Evolutionary conservation across 2,888 invertebrate species (phyloP).

Genomic region (Nycteola revayana): DNA sequence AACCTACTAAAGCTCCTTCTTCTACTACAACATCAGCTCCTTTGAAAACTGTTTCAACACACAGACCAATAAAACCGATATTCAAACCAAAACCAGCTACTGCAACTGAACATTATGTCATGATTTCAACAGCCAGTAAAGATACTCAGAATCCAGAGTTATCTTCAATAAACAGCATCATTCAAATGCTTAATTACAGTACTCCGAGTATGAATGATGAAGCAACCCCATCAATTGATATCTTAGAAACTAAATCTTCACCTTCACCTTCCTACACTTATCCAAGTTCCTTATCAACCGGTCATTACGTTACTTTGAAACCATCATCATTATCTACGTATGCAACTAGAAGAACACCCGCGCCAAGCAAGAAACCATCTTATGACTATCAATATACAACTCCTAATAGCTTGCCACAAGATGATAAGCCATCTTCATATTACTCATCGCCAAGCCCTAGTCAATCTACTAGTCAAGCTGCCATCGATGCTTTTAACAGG

Average conservation of each 20-base stretch:
- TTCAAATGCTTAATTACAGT: conserved; percentile 83
- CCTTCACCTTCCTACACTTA: conserved; percentile 57
- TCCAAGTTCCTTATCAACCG: conserved; percentile 56
- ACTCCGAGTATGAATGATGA: conserved; percentile 66
- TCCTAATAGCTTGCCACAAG: conserved; percentile 52
- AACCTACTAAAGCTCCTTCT: conserved; percentile 63
- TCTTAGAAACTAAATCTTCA: conserved; percentile 67
- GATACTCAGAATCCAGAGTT: conserved; percentile 66
- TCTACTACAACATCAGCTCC: conserved; percentile 52
- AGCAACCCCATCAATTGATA: conserved; percentile 54
- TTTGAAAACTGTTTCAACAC: conserved; percentile 62
- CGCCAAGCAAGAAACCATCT: conserved; percentile 46
- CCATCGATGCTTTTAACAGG: conserved; percentile 66
- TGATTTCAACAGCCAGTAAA: conserved; percentile 81
- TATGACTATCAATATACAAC: conserved; percentile 53
- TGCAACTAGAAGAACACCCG: conserved; percentile 34
- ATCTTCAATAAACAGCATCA: conserved; percentile 80
- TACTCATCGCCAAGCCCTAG: conserved; percentile 64
- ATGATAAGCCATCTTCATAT: conserved; percentile 46
- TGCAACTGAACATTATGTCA: conserved; percentile 77
- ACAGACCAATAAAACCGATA: conserved; percentile 73
- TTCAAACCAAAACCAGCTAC: conserved; percentile 79
- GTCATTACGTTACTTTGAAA: conserved; percentile 69
- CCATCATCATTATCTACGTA: conserved; percentile 49
- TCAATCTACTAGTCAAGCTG: conserved; percentile 71